phyloP scores from a whole-genome alignment of 1,140 invertebrate species.

The Triops longicaudatus region DNA sequence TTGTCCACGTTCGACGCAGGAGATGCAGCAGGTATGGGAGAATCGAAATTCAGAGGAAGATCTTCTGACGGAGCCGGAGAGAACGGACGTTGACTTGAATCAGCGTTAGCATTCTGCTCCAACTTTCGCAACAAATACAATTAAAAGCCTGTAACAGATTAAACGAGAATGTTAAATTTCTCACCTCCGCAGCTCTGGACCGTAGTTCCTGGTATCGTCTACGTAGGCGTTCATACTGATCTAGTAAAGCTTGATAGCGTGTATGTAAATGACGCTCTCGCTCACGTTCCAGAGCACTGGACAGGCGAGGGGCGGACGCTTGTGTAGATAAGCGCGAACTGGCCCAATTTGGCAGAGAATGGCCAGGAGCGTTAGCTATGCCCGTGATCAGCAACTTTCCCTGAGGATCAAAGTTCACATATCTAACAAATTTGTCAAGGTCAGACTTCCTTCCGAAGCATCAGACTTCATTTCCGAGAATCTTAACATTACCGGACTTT shows the following conservation, averaged over 20 bases:
- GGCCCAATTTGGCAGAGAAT: background rate
- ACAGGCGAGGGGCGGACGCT: slow-evolving; percentile 30
- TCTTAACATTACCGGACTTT: slow-evolving; percentile 57
- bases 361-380: slow-evolving; percentile 55
- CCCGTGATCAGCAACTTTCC: slow-evolving; percentile 78
- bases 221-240: slow-evolving; percentile 27
- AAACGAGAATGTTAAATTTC: background rate
- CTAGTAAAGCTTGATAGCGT: slow-evolving; percentile 26
- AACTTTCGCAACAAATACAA: background rate
- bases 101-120: background rate
- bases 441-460: background rate
- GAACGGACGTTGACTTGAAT: background rate
- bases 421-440: slow-evolving; percentile 48
- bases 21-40: background rate
- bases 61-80: background rate
- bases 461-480: background rate
- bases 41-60: background rate
- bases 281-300: slow-evolving; percentile 22
- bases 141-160: background rate
- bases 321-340: slow-evolving; percentile 25
- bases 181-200: slow-evolving; percentile 23
- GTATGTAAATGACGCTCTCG: slow-evolving; percentile 26
- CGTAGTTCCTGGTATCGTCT: slow-evolving; percentile 26
- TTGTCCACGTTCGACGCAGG: background rate
- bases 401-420: slow-evolving; percentile 72